Conservation (phyloP, 1,140 invertebrate species). For the Saxidomus purpurata region DNA sequence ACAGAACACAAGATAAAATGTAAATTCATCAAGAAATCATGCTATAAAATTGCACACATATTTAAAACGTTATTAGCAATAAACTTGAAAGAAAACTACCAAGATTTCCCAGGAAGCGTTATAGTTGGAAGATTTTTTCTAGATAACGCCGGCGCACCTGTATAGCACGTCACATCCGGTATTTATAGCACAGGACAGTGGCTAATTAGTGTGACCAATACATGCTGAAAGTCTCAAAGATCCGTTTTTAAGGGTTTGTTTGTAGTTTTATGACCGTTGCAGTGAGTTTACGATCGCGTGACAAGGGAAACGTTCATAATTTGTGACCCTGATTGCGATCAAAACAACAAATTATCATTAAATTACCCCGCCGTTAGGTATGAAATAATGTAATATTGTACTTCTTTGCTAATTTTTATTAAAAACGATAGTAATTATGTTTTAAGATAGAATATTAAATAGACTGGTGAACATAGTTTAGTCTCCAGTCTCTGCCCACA, state of each 20-base stretch:
- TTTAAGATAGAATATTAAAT: neutral
- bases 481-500: neutral
- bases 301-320: neutral
- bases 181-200: neutral
- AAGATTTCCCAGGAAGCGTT: neutral
- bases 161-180: slow-evolving; percentile 9
- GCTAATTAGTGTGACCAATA: slow-evolving; percentile 15
- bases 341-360: slow-evolving; percentile 35
- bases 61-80: no score
- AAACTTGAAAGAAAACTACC: no score
- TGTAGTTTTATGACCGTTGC: neutral
- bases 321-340: neutral
- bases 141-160: neutral
- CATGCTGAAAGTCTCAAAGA: neutral
- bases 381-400: slow-evolving; percentile 6
- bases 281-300: slow-evolving; percentile 22
- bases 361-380: slow-evolving; percentile 7
- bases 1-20: no score
- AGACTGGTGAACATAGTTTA: neutral
- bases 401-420: slow-evolving; percentile 3
- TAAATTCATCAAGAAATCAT: no score
- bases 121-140: neutral
- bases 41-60: no score
- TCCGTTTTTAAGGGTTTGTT: neutral
- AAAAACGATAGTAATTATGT: neutral